Evolutionary conservation across 2,113 vertebrate genomes (phyloP).

Genomic region (Pelmatolapia mariae): DNA sequence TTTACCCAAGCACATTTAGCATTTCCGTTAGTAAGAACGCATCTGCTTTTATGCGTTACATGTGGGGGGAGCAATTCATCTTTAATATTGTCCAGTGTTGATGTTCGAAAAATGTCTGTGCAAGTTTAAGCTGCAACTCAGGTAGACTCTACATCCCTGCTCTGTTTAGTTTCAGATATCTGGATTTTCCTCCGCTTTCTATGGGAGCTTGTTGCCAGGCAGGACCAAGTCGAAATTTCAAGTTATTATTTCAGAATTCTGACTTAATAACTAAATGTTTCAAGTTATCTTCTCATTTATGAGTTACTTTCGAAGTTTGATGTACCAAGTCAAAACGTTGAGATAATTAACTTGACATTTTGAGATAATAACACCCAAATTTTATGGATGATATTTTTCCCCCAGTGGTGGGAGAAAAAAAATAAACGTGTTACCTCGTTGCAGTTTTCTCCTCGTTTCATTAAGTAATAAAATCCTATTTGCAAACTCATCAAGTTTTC

Average conservation of each 20-base stretch:
- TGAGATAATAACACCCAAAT: background rate
- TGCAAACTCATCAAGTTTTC: background rate
- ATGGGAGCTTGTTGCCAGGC: background rate
- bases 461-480: background rate
- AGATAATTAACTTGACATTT: background rate
- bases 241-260: background rate
- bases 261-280: background rate
- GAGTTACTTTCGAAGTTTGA: background rate
- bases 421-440: fast-evolving
- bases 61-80: background rate
- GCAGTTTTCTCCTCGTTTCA: background rate
- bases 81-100: background rate
- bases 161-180: background rate
- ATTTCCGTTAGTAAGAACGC: background rate
- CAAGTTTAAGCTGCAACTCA: background rate
- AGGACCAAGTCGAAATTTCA: background rate
- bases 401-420: background rate
- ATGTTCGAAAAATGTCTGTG: background rate
- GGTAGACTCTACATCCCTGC: background rate
- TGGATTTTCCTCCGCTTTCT: background rate
- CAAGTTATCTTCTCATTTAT: background rate
- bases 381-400: background rate
- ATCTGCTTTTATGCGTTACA: background rate
- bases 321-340: background rate
- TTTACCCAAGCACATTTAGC: background rate